phyloP scores from a whole-genome alignment of 2,797 vertebrate genomes.

The Clamator glandarius region DNA sequence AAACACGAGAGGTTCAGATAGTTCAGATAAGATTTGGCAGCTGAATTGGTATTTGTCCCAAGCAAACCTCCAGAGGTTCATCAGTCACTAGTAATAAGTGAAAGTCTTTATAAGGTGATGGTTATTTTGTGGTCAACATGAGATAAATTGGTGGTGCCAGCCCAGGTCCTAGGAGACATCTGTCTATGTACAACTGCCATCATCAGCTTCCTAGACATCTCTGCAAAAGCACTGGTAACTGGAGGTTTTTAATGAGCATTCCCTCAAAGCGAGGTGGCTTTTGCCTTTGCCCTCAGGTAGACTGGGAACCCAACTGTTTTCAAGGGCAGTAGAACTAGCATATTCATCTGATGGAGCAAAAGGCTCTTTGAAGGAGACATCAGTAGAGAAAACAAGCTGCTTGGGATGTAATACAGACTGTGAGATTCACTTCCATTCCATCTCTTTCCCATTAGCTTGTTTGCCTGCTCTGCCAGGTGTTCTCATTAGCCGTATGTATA shows the following conservation, averaged over 20 bases:
- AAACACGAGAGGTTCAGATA: conserved; percentile 50
- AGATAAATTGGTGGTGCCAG: conserved; percentile 66
- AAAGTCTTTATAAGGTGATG: conserved; percentile 55
- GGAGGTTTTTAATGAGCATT: conserved; percentile 1
- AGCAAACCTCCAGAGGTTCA: conserved; percentile 52
- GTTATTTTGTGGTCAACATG: conserved; percentile 51
- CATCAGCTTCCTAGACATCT: neutral
- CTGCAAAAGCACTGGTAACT: neutral
- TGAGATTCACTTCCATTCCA: conserved; percentile 37
- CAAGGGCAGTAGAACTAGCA: conserved; percentile 6
- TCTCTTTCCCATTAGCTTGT: conserved; percentile 37
- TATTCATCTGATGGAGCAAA: neutral
- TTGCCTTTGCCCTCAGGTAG: neutral
- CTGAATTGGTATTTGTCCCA: conserved; percentile 66
- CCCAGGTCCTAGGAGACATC: conserved; percentile 36
- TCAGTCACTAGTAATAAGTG: conserved; percentile 62
- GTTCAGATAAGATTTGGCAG: conserved; percentile 70
- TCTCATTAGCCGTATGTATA: conserved; percentile 72
- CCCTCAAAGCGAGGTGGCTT: neutral
- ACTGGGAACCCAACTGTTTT: neutral
- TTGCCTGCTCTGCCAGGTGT: conserved; percentile 77
- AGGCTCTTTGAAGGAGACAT: neutral
- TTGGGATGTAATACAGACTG: neutral
- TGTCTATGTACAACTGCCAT: conserved; percentile 17
- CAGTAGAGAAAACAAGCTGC: conserved; percentile 7